Conservation (phyloP, 2,113 vertebrate species). For the Numida meleagris region DNA sequence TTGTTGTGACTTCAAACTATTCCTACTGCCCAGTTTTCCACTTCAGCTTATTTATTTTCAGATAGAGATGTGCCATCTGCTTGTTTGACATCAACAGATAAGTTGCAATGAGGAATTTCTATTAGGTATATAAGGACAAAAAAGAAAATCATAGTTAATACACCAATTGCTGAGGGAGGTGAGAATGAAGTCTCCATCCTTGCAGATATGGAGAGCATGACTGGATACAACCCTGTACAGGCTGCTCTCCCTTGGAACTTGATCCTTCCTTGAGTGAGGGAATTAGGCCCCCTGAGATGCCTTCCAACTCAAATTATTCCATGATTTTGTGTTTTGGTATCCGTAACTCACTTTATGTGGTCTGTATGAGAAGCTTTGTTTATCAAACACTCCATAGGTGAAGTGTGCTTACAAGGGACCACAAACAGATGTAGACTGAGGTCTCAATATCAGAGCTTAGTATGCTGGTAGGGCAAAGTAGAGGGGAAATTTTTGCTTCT, state of each 20-base stretch:
- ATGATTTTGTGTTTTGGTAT: neutral
- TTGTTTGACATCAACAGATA: neutral
- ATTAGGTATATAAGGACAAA: neutral
- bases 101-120: neutral
- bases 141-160: neutral
- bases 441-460: neutral
- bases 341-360: neutral
- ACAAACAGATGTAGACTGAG: slow-evolving; percentile 2
- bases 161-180: accelerated
- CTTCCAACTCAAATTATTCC: neutral
- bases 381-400: neutral
- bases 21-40: neutral
- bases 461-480: neutral
- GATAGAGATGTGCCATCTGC: neutral
- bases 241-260: neutral
- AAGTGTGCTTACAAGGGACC: neutral
- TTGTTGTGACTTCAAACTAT: neutral
- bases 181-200: neutral
- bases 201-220: neutral
- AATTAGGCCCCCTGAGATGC: neutral
- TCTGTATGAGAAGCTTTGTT: neutral
- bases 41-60: neutral
- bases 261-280: neutral
- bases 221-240: neutral
- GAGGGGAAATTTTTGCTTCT: neutral